Conservation (phyloP, 2,113 vertebrate genomes). For the Amphilophus citrinellus region DNA sequence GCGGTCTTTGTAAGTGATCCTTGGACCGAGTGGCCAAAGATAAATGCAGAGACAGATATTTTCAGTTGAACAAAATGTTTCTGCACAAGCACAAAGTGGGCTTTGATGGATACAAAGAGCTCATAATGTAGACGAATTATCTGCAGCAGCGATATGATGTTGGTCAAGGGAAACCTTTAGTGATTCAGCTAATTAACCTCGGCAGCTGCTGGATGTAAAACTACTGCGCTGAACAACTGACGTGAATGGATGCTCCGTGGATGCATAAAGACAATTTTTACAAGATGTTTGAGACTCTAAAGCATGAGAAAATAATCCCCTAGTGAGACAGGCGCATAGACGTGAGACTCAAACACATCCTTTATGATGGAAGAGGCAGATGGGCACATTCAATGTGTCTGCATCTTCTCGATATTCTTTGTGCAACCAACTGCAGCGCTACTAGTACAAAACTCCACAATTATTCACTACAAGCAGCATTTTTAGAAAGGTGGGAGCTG, state of each 20-base stretch:
- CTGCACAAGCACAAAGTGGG: not conserved
- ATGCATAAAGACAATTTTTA: not conserved
- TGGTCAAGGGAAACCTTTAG: constrained; percentile 5
- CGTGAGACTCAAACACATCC: constrained; percentile 7
- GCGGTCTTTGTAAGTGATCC: not conserved
- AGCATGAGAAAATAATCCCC: constrained; percentile 26
- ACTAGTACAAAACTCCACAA: not conserved
- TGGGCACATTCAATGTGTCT: constrained; percentile 23
- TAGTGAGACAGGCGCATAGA: not conserved
- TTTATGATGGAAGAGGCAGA: constrained; percentile 29
- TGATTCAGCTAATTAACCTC: constrained; percentile 46
- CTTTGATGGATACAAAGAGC: constrained; percentile 27
- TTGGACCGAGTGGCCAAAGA: not conserved
- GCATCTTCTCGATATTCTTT: not conserved
- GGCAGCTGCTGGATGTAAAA: constrained; percentile 25
- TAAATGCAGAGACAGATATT: not conserved
- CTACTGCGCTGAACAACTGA: constrained; percentile 29
- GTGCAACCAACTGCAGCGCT: not conserved
- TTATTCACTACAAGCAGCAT: not conserved
- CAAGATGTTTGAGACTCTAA: not conserved
- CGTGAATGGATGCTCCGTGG: not conserved
- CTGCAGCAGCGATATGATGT: not conserved
- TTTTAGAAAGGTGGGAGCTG: not conserved
- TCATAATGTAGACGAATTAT: constrained; percentile 24
- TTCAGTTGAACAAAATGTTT: not conserved